Evolutionary conservation across 1,140 invertebrate genomes (phyloP).

Genomic region (Paraescarpia echinospica): DNA sequence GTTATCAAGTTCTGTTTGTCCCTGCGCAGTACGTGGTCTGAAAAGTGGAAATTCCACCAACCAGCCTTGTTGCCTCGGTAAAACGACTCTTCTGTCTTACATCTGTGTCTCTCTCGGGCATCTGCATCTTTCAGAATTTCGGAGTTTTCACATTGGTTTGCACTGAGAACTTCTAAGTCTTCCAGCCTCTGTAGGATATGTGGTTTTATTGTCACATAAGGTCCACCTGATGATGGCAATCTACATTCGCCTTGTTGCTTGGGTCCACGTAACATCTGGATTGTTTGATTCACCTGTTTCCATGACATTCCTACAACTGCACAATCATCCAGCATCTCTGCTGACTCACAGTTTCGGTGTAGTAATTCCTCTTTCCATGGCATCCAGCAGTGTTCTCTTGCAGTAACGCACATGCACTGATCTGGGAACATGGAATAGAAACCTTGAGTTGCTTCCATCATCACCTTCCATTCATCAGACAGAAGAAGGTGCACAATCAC

Average conservation of each 20-base stretch:
- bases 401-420: slow-evolving; percentile 39
- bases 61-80: slow-evolving; percentile 32
- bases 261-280: slow-evolving; percentile 27
- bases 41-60: slow-evolving; percentile 44
- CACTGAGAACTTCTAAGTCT: slow-evolving; percentile 40
- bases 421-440: slow-evolving; percentile 36
- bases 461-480: slow-evolving; percentile 37
- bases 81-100: slow-evolving; percentile 32
- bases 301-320: slow-evolving; percentile 37
- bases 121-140: slow-evolving; percentile 10
- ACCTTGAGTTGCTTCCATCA: slow-evolving; percentile 42
- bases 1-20: slow-evolving; percentile 30
- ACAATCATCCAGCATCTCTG: slow-evolving; percentile 26
- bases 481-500: slow-evolving; percentile 38
- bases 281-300: slow-evolving; percentile 33
- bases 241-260: slow-evolving; percentile 16
- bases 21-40: slow-evolving; percentile 38
- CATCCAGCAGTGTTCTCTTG: slow-evolving; percentile 32
- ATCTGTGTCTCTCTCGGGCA: neutral
- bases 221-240: slow-evolving; percentile 35
- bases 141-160: slow-evolving; percentile 33
- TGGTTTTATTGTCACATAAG: slow-evolving; percentile 33
- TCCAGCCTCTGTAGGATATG: slow-evolving; percentile 36
- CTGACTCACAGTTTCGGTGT: slow-evolving; percentile 16
- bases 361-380: slow-evolving; percentile 30